Evolutionary conservation across 2,797 vertebrate species (phyloP), one percentile per base, ranked within the genome.

Genomic region (Sibirionetta formosa): DNA sequence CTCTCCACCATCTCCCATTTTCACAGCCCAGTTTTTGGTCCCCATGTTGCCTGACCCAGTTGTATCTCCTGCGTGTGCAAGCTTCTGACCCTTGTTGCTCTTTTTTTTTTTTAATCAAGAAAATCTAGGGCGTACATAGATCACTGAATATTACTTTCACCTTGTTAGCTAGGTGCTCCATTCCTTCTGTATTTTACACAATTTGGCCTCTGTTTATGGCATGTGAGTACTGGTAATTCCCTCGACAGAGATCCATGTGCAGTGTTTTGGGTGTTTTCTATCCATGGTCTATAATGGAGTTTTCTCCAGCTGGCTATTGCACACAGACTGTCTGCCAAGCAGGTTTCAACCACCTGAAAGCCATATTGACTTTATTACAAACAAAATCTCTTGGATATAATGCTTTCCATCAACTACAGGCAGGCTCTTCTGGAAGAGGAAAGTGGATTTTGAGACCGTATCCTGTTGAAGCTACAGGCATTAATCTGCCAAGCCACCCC

Each of bases 251-350:
- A 72, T 36, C 27, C 44, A 14, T 24, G 26, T 71, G 48, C 75
- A 29, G 16, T 46, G 48, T 51, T 94, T 83, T 61, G 84, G 38
- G 76, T 76, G n/a, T 86, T 96, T 77, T 57, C 82, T 94, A 84
- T 80, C 93, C 88, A 50, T 70, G 23, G 54, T 91, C 48, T 48
- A 48, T 48, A 48, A 48, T 24, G 23, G 23, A 66, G 26, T 64
- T 85, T 89, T 91, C 72, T 96, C 94, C 97, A 97, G 69, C 83
- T 98, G 96, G 92, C 93, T 84, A 18, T 22, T 13, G 1, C 31
- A 38, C 1, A 0, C 4, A 51, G 22, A 20, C 31, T 51, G 29
- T 35, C 79, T 83, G 94, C 96, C 96, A 97, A 91, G 69, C 86
- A 77, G 60, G 72, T 64, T 73, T 97, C 93, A 88, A 95, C 72